phyloP scores from a whole-genome alignment of 2,888 invertebrate species.

The Lasioglossum vierecki region DNA sequence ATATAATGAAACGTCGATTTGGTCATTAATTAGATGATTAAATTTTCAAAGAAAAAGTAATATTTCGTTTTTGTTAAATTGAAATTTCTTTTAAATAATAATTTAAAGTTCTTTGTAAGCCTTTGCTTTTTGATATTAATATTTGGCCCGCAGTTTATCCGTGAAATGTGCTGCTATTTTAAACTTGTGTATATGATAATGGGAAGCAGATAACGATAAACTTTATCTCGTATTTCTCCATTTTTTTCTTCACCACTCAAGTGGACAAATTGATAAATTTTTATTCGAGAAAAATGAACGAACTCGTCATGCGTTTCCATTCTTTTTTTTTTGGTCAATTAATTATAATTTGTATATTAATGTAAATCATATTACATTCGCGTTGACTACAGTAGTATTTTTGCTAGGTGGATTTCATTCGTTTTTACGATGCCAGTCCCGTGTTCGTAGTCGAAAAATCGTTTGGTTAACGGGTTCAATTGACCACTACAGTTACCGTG shows the following conservation, averaged over 20 bases:
- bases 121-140: not conserved
- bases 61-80: not conserved
- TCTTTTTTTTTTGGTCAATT: not conserved
- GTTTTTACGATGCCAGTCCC: not conserved
- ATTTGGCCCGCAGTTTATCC: not conserved
- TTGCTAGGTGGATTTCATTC: not conserved
- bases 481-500: not conserved
- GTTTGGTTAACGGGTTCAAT: not conserved
- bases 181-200: not conserved
- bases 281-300: not conserved
- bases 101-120: not conserved
- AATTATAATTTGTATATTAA: not conserved
- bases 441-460: not conserved
- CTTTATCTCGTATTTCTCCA: not conserved
- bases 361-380: not conserved
- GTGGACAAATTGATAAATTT: not conserved
- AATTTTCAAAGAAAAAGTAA: not conserved
- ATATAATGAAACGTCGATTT: too few relatives aligned
- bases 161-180: not conserved
- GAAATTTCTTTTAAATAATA: not conserved
- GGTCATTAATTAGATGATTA: too few relatives aligned
- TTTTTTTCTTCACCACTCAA: not conserved
- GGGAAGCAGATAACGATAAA: not conserved
- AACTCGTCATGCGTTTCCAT: not conserved
- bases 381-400: not conserved